A percentile compares a stretch with the other conserved stretches of the same genome.
Evolutionary conservation across 2,888 invertebrate genomes (phyloP).

Genomic region (Philereme transversata): DNA sequence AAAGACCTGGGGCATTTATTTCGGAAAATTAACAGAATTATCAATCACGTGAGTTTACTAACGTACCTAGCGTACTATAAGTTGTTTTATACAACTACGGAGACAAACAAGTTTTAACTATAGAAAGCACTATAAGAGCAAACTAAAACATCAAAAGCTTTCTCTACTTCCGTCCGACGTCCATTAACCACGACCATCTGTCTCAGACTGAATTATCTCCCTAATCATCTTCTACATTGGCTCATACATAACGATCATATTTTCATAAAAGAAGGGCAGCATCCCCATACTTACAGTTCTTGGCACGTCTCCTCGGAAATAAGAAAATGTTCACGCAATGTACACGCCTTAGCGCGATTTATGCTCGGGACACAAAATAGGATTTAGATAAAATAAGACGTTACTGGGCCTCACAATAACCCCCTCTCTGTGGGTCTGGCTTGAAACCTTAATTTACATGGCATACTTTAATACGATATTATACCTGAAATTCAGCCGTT

Average conservation of each 20-base stretch:
- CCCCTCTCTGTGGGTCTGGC: slow-evolving; percentile 48
- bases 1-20: no score
- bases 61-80: no score
- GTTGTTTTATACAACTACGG: no score
- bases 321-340: slow-evolving; percentile 80
- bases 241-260: slow-evolving; percentile 42
- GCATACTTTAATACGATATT: slow-evolving; percentile 55
- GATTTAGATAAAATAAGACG: slow-evolving; percentile 79
- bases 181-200: slow-evolving; percentile 26
- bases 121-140: neutral
- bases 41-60: no score
- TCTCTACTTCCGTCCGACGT: slow-evolving; percentile 16
- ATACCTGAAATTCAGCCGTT: slow-evolving; percentile 51
- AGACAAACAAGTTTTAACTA: neutral
- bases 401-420: slow-evolving; percentile 61
- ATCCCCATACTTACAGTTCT: slow-evolving; percentile 74
- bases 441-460: slow-evolving; percentile 62
- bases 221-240: slow-evolving; percentile 38
- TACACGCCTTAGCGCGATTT: slow-evolving; percentile 78
- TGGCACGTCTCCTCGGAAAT: slow-evolving; percentile 79
- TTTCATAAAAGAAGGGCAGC: slow-evolving; percentile 53
- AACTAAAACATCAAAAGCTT: slow-evolving; percentile 9
- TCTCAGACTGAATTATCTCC: slow-evolving; percentile 29
- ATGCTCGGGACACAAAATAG: slow-evolving; percentile 80
- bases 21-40: no score